A percentile compares a stretch with the other conserved stretches of the same genome.
These are phyloP conservation scores for Pogonocichla stellata DNA, from an alignment of 2,113 vertebrate species.

Conservation along the genomic window DNA sequence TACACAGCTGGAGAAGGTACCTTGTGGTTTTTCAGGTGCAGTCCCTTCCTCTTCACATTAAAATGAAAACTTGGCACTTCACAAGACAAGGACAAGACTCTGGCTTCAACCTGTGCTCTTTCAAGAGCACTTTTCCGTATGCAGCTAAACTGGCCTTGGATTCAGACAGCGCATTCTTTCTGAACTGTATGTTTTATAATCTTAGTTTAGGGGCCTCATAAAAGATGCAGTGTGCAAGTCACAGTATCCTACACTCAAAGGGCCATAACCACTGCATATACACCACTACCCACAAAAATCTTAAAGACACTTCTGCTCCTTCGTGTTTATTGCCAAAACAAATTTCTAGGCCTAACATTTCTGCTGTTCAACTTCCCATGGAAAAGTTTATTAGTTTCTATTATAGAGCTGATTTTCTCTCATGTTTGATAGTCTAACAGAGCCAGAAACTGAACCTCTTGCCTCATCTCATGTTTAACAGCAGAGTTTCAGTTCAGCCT, in stretches of 20 bases:
- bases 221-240: conserved; percentile 25
- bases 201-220: conserved; percentile 35
- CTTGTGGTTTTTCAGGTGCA: conserved; percentile 36
- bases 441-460: conserved; percentile 8
- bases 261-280: conserved; percentile 9
- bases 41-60: neutral
- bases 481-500: neutral
- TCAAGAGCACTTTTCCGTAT: neutral
- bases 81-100: neutral
- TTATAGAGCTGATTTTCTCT: neutral
- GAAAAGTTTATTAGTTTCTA: conserved; percentile 25
- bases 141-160: neutral
- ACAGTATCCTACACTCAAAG: neutral
- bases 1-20: neutral
- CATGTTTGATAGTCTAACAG: neutral
- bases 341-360: conserved; percentile 18
- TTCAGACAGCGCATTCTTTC: conserved; percentile 36
- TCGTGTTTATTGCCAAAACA: conserved; percentile 35
- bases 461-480: neutral
- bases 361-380: conserved; percentile 25
- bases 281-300: neutral
- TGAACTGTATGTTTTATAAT: neutral
- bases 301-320: neutral
- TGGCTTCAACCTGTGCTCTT: conserved; percentile 36
- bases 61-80: conserved; percentile 22